phyloP scores from a whole-genome alignment of 1,140 invertebrate species.

The Eriocheir sinensis region DNA sequence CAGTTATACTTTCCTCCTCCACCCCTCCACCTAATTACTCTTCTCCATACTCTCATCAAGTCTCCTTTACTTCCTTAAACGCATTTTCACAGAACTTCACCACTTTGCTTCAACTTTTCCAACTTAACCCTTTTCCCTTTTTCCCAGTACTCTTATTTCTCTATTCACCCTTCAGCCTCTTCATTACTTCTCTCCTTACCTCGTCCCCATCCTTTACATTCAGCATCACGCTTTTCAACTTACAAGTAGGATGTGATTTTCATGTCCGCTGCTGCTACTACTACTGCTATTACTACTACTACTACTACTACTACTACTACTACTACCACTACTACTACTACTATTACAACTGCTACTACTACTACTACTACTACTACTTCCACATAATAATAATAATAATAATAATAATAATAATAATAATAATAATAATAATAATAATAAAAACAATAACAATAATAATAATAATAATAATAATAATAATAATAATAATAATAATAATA shows the following conservation, averaged over 20 bases:
- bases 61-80: not conserved
- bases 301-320: not conserved
- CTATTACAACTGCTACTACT: not conserved
- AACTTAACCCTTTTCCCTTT: not conserved
- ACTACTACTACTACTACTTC: not conserved
- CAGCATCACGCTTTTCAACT: no score
- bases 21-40: no score
- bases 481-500: no score
- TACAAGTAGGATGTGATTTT: no score
- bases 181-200: not conserved
- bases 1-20: not conserved
- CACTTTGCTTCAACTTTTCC: not conserved
- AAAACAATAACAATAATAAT: no score
- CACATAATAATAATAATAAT: no score
- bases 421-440: no score
- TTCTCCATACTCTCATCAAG: no score
- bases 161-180: not conserved
- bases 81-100: not conserved
- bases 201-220: not conserved
- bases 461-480: no score
- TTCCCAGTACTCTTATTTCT: not conserved
- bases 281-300: not conserved
- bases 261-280: not conserved
- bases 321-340: not conserved
- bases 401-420: no score